Conservation (phyloP, 1,140 invertebrate species). For the Nilaparvata lugens region DNA sequence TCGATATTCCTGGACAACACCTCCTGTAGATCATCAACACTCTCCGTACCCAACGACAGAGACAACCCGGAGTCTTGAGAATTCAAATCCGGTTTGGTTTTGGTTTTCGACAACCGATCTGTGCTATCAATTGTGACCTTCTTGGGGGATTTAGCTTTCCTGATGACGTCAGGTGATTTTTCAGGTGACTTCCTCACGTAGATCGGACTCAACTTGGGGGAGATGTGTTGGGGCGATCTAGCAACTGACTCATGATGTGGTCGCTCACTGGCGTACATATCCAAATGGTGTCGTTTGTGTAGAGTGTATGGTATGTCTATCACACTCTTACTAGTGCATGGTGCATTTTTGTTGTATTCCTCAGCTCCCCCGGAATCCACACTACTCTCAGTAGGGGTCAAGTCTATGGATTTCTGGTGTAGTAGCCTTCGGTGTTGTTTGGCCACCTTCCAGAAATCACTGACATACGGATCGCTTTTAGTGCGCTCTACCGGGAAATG, state of each 20-base stretch:
- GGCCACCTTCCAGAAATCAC: slow-evolving; percentile 25
- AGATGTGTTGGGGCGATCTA: slow-evolving; percentile 16
- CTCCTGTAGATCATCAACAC: slow-evolving; percentile 23
- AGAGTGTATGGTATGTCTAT: slow-evolving; percentile 72
- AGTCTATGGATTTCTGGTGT: slow-evolving; percentile 77
- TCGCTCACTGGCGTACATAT: slow-evolving; percentile 56
- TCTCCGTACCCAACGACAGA: slow-evolving; percentile 25
- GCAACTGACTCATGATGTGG: slow-evolving; percentile 3
- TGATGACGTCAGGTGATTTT: slow-evolving; percentile 34
- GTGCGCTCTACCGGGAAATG: slow-evolving; percentile 55
- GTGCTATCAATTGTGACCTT: slow-evolving; percentile 23
- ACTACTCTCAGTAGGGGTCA: slow-evolving; percentile 58
- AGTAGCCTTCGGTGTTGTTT: slow-evolving; percentile 41
- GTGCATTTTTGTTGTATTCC: slow-evolving; percentile 6
- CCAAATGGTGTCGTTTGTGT: slow-evolving; percentile 73
- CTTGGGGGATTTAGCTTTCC: slow-evolving; percentile 36
- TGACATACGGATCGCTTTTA: slow-evolving; percentile 67
- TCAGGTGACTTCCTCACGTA: slow-evolving; percentile 16
- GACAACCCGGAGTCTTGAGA: slow-evolving; percentile 32
- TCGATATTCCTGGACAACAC: slow-evolving; percentile 4
- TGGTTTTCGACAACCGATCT: slow-evolving; percentile 42
- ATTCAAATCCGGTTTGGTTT: slow-evolving; percentile 37
- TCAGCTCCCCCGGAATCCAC: slow-evolving; percentile 3
- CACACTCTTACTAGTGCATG: slow-evolving; percentile 38
- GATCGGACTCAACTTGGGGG: slow-evolving; percentile 14